These are phyloP conservation scores for Coenobita brevimanus DNA, from an alignment of 1,140 invertebrate species.

Conservation along the genomic window DNA sequence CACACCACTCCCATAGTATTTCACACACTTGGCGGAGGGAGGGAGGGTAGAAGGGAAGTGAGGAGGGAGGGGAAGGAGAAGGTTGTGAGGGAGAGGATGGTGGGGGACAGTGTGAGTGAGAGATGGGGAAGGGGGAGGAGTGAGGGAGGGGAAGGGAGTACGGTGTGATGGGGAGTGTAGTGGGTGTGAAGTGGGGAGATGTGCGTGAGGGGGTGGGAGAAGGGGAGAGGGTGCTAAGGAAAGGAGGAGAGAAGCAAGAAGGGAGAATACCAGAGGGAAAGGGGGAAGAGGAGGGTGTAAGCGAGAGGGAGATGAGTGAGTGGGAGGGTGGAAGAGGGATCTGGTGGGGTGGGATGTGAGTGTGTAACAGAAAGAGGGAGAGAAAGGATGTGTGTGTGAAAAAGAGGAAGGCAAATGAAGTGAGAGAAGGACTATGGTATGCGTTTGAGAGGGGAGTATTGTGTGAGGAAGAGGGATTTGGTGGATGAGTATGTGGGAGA, in stretches of 20 bases:
- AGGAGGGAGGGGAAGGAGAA: background rate
- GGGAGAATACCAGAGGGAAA: no score
- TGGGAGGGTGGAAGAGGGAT: no score
- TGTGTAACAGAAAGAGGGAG: no score
- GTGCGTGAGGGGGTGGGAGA: background rate
- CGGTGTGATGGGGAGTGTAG: background rate
- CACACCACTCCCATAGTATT: no score
- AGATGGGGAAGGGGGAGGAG: background rate
- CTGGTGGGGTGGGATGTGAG: no score
- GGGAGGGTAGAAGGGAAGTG: background rate
- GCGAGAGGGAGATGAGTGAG: no score
- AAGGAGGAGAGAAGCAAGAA: slow-evolving; percentile 1
- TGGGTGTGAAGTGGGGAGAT: background rate
- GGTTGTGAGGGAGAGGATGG: background rate
- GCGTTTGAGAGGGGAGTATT: background rate
- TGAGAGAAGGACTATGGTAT: slow-evolving; percentile 5
- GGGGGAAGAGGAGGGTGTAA: no score
- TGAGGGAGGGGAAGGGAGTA: background rate
- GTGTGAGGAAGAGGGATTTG: background rate
- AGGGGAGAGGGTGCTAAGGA: background rate
- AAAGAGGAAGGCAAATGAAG: background rate
- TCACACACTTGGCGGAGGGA: background rate
- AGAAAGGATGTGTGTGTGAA: no score
- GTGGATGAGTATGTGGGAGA: background rate
- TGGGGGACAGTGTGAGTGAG: background rate